Evolutionary conservation across 2,797 vertebrate species (phyloP), one percentile per base, ranked within the genome.

Genomic region (Enteromius fasciolatus): DNA sequence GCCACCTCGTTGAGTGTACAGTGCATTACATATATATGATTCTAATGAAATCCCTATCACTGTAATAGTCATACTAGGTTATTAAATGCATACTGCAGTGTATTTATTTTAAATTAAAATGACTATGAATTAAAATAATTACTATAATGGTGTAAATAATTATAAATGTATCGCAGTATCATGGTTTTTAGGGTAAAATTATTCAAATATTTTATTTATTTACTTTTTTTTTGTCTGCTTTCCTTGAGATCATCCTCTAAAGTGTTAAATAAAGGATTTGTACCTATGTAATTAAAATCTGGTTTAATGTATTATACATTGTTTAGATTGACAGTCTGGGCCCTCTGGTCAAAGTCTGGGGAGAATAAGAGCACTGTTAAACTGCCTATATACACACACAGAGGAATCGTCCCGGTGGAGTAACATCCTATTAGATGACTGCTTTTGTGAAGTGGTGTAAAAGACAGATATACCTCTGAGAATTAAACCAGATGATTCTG

Each of bases 361-460:
- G 79, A 54, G 75, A 63, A 57, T 57, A 31, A 44, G n/a, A 74
- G 46, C 20, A 59, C 20, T 17, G 76, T 77, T 81, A 77, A 78
- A 85, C 67, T 72, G 73, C 67, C 31, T 46, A 57, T 15, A n/a
- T 11, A 61, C 54, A 59, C 73, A 70, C 23, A 50, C 11, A 1
- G 59, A 36, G 23, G 23, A 75, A 75, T 4, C 4, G 12, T 81
- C 80, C 70, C 70, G 5, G 17, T 20, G 70, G 80, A 81, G n/a
- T 10, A 57, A 67, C 70, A 64, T 41, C 70, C 59, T 57, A 67
- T 75, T 81, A 81, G 70, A 39, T 63, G 44, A 50, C 66, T 48
- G 76, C 63, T 28, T 83, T 69, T 80, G 76, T 61, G 63, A 76
- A 78, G 67, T 25, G 54, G 50, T 69, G 70, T 79, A 72, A 75